Conservation (phyloP, 1,140 invertebrate genomes). For the Trissolcus basalis region DNA sequence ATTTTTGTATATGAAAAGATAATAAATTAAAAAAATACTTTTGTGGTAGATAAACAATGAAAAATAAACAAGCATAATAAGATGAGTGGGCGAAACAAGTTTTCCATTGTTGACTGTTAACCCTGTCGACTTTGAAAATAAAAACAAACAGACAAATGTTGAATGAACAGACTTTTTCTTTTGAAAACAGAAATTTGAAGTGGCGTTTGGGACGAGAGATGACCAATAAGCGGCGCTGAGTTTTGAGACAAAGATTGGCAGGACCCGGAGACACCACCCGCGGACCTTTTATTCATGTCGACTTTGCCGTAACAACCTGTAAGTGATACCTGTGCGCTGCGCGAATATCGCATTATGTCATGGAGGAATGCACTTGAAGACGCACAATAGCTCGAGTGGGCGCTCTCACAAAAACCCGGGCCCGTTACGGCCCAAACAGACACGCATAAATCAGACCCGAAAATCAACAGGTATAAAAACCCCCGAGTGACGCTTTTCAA, state of each 20-base stretch:
- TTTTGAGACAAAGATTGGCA: slow-evolving; percentile 12
- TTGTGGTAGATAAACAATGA: no score
- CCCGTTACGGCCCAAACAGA: slow-evolving; percentile 21
- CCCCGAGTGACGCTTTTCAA: slow-evolving; percentile 15
- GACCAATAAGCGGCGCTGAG: neutral
- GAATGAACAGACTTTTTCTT: no score
- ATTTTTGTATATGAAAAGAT: no score
- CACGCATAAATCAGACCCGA: slow-evolving; percentile 29
- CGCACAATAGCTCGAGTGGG: slow-evolving; percentile 32
- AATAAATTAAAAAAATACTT: no score
- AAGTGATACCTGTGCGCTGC: slow-evolving; percentile 30
- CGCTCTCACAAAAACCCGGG: slow-evolving; percentile 24
- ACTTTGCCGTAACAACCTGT: slow-evolving; percentile 29
- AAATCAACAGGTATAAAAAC: slow-evolving; percentile 21
- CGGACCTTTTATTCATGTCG: slow-evolving; percentile 10
- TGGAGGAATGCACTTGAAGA: slow-evolving; percentile 26
- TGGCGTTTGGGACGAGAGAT: no score
- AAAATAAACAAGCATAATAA: no score
- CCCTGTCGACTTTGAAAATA: no score
- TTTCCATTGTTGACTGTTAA: no score
- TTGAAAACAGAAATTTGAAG: no score
- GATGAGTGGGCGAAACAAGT: no score
- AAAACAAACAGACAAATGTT: no score
- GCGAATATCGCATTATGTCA: slow-evolving; percentile 44
- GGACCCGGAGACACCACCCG: slow-evolving; percentile 6